Evolutionary conservation across 53 echinoderm and acorn worm genomes (phyloP), one percentile per base, ranked within the genome.

Genomic region (Echinometra lucunter): DNA sequence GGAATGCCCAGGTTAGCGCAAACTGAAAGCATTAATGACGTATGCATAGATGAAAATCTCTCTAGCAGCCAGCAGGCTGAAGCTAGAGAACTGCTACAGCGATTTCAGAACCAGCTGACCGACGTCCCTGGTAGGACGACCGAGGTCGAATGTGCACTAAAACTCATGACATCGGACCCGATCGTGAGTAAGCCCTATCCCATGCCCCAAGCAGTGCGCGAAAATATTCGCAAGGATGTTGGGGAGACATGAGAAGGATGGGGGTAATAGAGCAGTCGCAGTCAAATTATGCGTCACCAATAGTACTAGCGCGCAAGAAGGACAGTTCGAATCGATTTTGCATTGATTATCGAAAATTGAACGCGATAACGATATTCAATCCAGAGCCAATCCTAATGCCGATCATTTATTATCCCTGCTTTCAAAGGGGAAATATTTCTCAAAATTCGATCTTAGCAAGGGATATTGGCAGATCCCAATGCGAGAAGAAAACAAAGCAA

Each of bases 381-480:
- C 96, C 93, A 38, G 95, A 97, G 66, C 95, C 97, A 11, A 93
- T 97, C 25, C 97, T 96, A 95, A 87, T 67, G 55, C 72, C 1
- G 96, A 97, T 28, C 87, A 95, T 25, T 40, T 96, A 18, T 66
- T 97, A 82, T 47, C 88, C 25, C 57, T 23, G 28, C 37, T 97
- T 25, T 45, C 93, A 0, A 55, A 82, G 6, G 96, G 87, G 32
- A 92, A 75, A 70, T 92, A 66, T 19, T 97, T 95, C 58, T 91
- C 95, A 97, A 81, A 0, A 67, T 37, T 97, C 13, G 97, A 97
- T 74, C 75, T 97, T 1, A 93, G 95, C 15, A 97, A 95, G 66
- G 96, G 96, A 8, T 97, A 97, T 69, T 97, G 97, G 95, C 97
- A 97, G 44, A 97, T 97, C 28, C 95, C 97, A 10, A 91, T 96